phyloP scores from a whole-genome alignment of 2,797 vertebrate species.

The Thunnus albacares region DNA sequence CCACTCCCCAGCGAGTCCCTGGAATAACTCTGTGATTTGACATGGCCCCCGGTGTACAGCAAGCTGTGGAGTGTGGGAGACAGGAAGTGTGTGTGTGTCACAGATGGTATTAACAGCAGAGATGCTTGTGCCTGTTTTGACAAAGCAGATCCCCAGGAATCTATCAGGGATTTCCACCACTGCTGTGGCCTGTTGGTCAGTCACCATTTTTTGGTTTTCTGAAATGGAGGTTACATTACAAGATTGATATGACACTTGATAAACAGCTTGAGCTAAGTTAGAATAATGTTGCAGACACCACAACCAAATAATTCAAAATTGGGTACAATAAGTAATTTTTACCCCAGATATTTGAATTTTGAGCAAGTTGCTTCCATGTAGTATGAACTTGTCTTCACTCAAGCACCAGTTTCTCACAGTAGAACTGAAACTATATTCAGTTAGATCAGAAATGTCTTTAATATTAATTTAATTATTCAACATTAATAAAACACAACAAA shows the following conservation, averaged over 20 bases:
- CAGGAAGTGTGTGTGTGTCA: conserved; percentile 39
- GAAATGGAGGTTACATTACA: conserved; percentile 17
- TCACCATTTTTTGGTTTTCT: conserved; percentile 10
- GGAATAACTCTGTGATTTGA: conserved; percentile 68
- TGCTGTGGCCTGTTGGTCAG: conserved; percentile 20
- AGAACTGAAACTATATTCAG: not conserved
- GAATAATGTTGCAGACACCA: not conserved
- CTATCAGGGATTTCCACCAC: conserved; percentile 48
- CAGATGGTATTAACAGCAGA: conserved; percentile 68
- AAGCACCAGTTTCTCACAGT: not conserved
- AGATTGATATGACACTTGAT: not conserved
- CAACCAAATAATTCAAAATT: not conserved
- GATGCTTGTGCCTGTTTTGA: conserved; percentile 56
- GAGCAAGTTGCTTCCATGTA: not conserved
- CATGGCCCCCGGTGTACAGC: conserved; percentile 62
- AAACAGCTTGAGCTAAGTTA: not conserved
- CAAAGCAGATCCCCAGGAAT: conserved; percentile 59
- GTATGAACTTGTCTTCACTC: not conserved
- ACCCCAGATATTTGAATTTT: not conserved
- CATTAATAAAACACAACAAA: conserved; percentile 20
- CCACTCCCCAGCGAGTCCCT: conserved; percentile 51
- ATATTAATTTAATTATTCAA: not conserved
- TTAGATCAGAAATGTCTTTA: not conserved
- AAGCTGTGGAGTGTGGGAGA: conserved; percentile 63
- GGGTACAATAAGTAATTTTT: not conserved